phyloP scores from a whole-genome alignment of 2,888 invertebrate genomes.

The Philopedon plagiatum region DNA sequence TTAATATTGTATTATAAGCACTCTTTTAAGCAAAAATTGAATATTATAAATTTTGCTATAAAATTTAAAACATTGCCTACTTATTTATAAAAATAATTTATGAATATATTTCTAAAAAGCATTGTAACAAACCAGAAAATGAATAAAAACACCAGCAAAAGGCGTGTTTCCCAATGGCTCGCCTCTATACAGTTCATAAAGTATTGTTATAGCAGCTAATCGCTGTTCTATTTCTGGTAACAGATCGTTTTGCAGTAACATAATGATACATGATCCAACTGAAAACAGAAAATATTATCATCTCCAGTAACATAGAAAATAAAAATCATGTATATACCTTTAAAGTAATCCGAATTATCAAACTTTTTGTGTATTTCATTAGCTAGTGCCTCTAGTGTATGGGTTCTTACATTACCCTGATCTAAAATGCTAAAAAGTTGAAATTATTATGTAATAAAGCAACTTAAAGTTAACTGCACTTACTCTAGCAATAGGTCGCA shows the following conservation, averaged over 20 bases:
- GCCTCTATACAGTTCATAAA: constrained; percentile 80
- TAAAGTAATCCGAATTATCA: constrained; percentile 83
- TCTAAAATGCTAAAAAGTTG: constrained; percentile 75
- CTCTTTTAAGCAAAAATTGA: no score
- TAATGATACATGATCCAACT: constrained; percentile 75
- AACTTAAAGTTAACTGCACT: constrained; percentile 30
- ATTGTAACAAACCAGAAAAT: constrained; percentile 73
- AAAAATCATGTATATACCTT: constrained; percentile 69
- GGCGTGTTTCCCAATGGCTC: constrained; percentile 79
- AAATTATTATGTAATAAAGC: constrained; percentile 7
- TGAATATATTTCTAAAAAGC: no score
- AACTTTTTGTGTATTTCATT: constrained; percentile 85
- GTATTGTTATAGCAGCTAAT: constrained; percentile 77
- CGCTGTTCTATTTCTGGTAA: constrained; percentile 78
- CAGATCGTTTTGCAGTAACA: constrained; percentile 80
- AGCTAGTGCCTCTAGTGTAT: constrained; percentile 83
- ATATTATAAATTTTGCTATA: no score
- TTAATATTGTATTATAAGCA: no score
- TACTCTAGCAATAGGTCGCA: constrained; percentile 70
- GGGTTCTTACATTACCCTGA: constrained; percentile 81
- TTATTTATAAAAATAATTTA: no score
- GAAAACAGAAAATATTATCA: constrained; percentile 48
- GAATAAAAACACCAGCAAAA: constrained; percentile 80
- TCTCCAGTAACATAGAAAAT: not conserved
- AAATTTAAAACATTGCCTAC: no score